These are phyloP conservation scores for Salticus scenicus DNA, from an alignment of 2,888 invertebrate species.

Conservation along the genomic window DNA sequence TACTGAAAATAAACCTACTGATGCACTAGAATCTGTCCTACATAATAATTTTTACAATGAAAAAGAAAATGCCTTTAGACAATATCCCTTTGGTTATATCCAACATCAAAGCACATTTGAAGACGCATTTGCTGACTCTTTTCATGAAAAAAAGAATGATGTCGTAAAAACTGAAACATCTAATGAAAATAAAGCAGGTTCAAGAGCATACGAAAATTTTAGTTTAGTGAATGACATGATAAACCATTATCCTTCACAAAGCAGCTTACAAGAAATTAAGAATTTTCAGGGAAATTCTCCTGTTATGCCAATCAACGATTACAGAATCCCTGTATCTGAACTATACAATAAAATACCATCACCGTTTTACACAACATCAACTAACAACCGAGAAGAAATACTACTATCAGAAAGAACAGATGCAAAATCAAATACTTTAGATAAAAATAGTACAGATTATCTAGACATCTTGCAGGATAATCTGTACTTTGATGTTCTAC, in stretches of 20 bases:
- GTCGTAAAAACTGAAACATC: neutral
- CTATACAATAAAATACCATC: too few species aligned
- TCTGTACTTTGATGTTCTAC: neutral
- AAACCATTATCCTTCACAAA: neutral
- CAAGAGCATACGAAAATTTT: neutral
- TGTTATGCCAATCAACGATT: too few species aligned
- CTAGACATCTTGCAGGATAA: neutral
- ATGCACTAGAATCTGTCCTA: too few species aligned
- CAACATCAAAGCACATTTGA: neutral
- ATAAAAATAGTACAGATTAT: neutral
- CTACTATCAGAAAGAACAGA: too few species aligned
- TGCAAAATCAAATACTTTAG: too few species aligned
- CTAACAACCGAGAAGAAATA: too few species aligned
- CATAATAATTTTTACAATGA: neutral
- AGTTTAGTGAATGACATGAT: neutral
- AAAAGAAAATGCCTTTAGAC: neutral
- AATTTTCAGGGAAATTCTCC: too few species aligned
- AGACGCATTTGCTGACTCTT: neutral
- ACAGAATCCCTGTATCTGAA: too few species aligned
- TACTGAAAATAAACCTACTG: neutral
- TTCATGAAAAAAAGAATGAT: too few species aligned
- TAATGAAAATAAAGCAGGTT: neutral
- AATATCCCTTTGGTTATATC: neutral
- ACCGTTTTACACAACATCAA: too few species aligned
- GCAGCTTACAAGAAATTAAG: too few species aligned